A percentile compares a stretch with the other conserved stretches of the same genome.
phyloP scores from a whole-genome alignment of 2,888 invertebrate genomes.

The Yponomeuta malinellus region DNA sequence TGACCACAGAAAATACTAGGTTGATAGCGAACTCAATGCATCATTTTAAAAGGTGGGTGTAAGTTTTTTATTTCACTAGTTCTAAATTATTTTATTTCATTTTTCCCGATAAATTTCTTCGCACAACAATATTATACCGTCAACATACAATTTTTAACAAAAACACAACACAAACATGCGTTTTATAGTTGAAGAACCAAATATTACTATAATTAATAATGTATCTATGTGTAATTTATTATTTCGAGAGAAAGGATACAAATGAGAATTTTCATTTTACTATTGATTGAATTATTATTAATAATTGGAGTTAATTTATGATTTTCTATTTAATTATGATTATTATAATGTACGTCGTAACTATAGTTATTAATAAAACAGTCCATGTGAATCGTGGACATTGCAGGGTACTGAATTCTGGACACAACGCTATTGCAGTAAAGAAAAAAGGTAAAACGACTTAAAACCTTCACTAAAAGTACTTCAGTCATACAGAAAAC shows the following conservation, averaged over 20 bases:
- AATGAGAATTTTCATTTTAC: conserved; percentile 13
- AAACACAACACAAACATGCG: conserved; percentile 19
- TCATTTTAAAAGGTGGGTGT: too few relatives aligned
- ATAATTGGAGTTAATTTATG: conserved; percentile 50
- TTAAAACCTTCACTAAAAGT: not conserved
- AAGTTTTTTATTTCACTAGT: not conserved
- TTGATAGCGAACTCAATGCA: too few relatives aligned
- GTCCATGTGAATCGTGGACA: conserved; percentile 2
- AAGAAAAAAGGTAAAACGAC: not conserved
- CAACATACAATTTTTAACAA: conserved; percentile 25
- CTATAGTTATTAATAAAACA: conserved; percentile 1
- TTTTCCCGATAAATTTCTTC: conserved; percentile 47
- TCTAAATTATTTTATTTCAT: conserved; percentile 18
- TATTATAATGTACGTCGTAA: conserved; percentile 18
- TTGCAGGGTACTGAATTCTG: not conserved
- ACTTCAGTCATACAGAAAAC: too few relatives aligned
- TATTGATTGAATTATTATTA: conserved; percentile 28
- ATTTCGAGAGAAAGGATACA: conserved; percentile 5
- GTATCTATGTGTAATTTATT: conserved; percentile 41
- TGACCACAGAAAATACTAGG: too few relatives aligned
- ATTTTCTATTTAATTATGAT: conserved; percentile 33
- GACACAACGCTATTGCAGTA: not conserved
- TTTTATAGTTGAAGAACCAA: conserved; percentile 65
- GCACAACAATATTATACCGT: conserved; percentile 39
- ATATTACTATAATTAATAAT: conserved; percentile 58